A percentile compares a stretch with the other conserved stretches of the same genome.
Conservation (phyloP, 2,888 invertebrate species). For the Drosophila melanosoma region DNA sequence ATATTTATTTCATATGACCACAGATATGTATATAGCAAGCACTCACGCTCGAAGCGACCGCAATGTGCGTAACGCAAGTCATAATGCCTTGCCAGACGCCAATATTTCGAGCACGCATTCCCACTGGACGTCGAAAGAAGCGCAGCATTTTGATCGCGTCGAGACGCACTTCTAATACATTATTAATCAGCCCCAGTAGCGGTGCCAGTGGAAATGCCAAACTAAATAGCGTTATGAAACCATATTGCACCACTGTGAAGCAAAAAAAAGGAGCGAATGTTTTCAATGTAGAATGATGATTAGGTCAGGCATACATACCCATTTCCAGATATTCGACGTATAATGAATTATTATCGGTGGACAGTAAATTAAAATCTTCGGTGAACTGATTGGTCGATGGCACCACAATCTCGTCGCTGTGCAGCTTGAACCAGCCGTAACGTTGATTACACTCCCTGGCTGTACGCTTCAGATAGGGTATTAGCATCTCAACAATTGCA, state of each 20-base stretch:
- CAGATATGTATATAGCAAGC: neutral
- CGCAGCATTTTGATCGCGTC: conserved; percentile 93
- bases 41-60: conserved; percentile 92
- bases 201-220: conserved; percentile 94
- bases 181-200: conserved; percentile 92
- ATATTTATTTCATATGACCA: neutral
- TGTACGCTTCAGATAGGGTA: conserved; percentile 88
- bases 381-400: conserved; percentile 90
- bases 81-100: conserved; percentile 93
- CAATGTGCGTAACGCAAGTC: conserved; percentile 90
- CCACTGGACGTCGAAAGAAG: conserved; percentile 90
- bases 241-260: conserved; percentile 91
- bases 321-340: conserved; percentile 95
- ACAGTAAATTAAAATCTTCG: conserved; percentile 89
- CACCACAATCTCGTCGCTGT: conserved; percentile 83
- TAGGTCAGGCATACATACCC: conserved; percentile 86
- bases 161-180: conserved; percentile 92
- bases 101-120: conserved; percentile 90
- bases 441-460: conserved; percentile 84
- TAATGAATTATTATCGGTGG: conserved; percentile 88
- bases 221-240: conserved; percentile 94
- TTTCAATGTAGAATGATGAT: neutral
- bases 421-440: conserved; percentile 85
- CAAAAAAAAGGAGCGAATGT: neutral
- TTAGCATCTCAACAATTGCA: conserved; percentile 90